phyloP scores from a whole-genome alignment of 2,797 vertebrate genomes.

The Malurus splendens region DNA sequence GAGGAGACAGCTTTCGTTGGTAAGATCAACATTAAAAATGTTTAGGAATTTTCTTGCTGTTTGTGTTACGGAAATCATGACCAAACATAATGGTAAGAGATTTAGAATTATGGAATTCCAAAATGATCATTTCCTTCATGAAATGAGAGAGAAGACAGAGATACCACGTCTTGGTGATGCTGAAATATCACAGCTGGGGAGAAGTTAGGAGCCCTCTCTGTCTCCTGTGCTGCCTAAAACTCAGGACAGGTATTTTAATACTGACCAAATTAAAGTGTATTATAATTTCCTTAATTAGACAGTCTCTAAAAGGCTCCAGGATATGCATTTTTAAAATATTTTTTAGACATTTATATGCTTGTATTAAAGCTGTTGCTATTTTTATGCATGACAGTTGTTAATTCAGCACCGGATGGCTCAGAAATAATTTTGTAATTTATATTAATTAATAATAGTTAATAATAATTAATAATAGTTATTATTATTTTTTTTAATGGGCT shows the following conservation, averaged over 20 bases:
- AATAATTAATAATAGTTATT: not conserved
- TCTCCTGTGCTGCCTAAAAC: not conserved
- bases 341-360: not conserved
- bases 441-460: not conserved
- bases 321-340: not conserved
- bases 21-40: not conserved
- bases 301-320: not conserved
- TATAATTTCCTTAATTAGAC: not conserved
- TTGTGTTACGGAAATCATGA: not conserved
- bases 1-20: fast-evolving
- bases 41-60: not conserved
- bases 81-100: not conserved
- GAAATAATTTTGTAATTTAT: not conserved
- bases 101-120: not conserved
- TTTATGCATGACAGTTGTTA: not conserved
- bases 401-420: not conserved
- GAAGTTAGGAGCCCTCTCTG: not conserved
- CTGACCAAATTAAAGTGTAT: not conserved
- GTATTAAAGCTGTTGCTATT: not conserved
- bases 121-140: not conserved
- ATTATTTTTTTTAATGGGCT: not conserved
- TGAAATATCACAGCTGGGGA: not conserved
- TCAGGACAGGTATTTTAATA: not conserved
- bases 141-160: not conserved
- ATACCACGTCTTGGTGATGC: no score